Evolutionary conservation across 2,113 vertebrate species (phyloP), one percentile per base, ranked within the genome.

Genomic region (Toxostoma redivivum): DNA sequence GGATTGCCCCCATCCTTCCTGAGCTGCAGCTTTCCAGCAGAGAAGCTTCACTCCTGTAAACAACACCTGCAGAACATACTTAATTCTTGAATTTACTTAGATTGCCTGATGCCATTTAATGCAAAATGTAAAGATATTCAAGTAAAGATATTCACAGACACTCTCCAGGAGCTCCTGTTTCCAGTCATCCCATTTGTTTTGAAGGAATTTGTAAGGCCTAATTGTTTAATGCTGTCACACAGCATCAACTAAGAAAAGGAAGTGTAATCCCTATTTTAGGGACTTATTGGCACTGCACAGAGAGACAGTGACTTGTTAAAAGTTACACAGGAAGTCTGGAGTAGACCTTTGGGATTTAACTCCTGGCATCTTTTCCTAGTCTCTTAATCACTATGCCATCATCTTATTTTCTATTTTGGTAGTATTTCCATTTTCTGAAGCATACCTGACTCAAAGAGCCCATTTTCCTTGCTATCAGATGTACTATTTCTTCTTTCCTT

Each of bases 401-500:
- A 30, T 56, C 57, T 67, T 69, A 5, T 62, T 89, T 91, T 47
- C 87, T 95, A 53, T 90, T 80, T 74, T 72, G 66, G 87, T 40
- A 61, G 45, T 12, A 69, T 44, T 95, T 84, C 77, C 70, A 60
- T 78, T 74, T 90, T 62, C 78, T 91, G 77, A 45, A 58, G 48
- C 78, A 6, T 87, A 95, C 96, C 96, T 97, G 84, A 67, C 73
- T 64, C 54, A 37, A 40, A 38, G 66, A 70, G 45, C 21, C 80
- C 67, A 51, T 62, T 67, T 73, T 78, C 60, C 77, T 82, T 21
- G 56, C 86, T 86, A 67, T 81, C 86, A 92, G 91, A 94, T 83
- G 69, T 45, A 58, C 76, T 62, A 58, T 58, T 97, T 90, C 86
- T 97, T 90, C 91, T 93, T 95, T 86, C 83, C 92, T 96, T 95